Conservation (phyloP, 2,888 invertebrate species). For the Pollenia angustigena region DNA sequence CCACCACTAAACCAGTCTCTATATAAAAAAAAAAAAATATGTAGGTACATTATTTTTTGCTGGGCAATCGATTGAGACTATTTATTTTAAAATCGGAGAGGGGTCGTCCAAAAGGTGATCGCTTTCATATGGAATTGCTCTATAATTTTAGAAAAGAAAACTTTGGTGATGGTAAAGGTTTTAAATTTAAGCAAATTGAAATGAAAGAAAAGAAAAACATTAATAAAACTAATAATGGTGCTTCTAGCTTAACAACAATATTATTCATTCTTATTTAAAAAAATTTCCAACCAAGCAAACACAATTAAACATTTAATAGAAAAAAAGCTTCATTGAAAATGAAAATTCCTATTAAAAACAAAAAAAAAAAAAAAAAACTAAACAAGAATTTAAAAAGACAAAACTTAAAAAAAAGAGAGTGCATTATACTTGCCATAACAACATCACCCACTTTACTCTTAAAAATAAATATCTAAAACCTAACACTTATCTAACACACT, state of each 20-base stretch:
- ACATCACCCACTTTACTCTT: slow-evolving; percentile 51
- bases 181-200: slow-evolving; percentile 47
- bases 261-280: slow-evolving; percentile 39
- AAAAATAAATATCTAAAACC: slow-evolving; percentile 32
- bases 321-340: slow-evolving; percentile 56
- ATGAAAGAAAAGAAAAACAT: slow-evolving; percentile 21
- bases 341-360: slow-evolving; percentile 65
- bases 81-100: too few relatives aligned
- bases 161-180: slow-evolving; percentile 72
- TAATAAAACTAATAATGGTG: slow-evolving; percentile 71
- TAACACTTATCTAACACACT: slow-evolving; percentile 17
- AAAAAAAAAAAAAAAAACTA: slow-evolving; percentile 23
- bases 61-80: too few relatives aligned
- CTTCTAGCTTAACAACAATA: slow-evolving; percentile 64
- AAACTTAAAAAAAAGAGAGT: slow-evolving; percentile 21
- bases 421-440: slow-evolving; percentile 64
- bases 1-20: too few relatives aligned
- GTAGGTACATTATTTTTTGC: too few relatives aligned
- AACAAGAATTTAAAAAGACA: slow-evolving; percentile 38
- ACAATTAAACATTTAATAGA: slow-evolving; percentile 23
- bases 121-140: too few relatives aligned
- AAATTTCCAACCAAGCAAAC: slow-evolving; percentile 37
- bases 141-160: slow-evolving; percentile 36
- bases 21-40: too few relatives aligned
- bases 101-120: too few relatives aligned